Evolutionary conservation across 2,797 vertebrate genomes (phyloP), one percentile per base, ranked within the genome.

Genomic region (Nasua narica): DNA sequence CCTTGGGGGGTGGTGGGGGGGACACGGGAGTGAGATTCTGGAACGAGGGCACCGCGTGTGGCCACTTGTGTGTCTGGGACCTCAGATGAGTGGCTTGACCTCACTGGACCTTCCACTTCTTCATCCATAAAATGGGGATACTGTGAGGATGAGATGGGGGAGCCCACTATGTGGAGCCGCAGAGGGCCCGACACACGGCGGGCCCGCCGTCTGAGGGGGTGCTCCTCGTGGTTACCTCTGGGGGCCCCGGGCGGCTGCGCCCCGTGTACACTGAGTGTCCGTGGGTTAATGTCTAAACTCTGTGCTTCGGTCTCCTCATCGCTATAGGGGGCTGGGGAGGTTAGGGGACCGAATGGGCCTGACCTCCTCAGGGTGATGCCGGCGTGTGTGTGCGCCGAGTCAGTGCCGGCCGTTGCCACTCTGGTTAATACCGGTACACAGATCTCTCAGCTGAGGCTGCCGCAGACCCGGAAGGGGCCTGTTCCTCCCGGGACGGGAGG

Each of bases 151-250:
- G n/a, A 16, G 21, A 5, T 2, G n/a, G 76, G 69, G 60, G 19
- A 32, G 70, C 16, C 35, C 43, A 0, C 35, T 35, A 0, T 1
- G 1, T n/a, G 35, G 43, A 21, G 35, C 48, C 40, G 58, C 8
- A 0, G n/a, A 21, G 62, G 11, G 37, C 58, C 48, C 7, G 62
- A 62, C 19, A 27, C 40, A 1, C 5, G 0, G 1, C 1, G 10
- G 67, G 82, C 5, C 2, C 0, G 0, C 14, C 0, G 0, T 37
- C 1, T 11, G 1, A 40, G 58, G 7, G 10, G 15, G 56, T 3
- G 23, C 52, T 7, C 5, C 52, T 7, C 5, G 60, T 2, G 21
- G 43, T 76, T 29, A 18, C 43, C 15, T 5, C 8, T 1, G 9
- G 18, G 10, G 76, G 18, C 35, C 16, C 21, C 18, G n/a, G n/a